Base-by-base conservation (phyloP, 2,113 vertebrate genomes). In the Labeo catla region DNA sequence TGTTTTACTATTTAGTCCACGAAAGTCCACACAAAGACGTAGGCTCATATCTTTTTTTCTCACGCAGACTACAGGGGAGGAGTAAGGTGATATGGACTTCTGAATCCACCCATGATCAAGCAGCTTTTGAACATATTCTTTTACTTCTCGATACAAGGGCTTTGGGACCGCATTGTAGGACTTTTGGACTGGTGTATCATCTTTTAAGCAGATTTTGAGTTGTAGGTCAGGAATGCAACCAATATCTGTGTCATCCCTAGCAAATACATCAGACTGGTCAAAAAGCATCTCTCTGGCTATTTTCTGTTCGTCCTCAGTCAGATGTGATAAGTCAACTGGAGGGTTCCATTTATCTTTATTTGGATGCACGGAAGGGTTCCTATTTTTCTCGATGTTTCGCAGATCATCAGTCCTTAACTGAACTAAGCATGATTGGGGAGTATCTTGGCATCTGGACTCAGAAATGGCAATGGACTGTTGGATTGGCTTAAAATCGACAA, bases 141-240 rank as follows among this genome's bases (percentile, higher is more conserved):
- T 63, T 11, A 66, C 23, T 5, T 68, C 8, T 34, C 8, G 13
- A 15, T 73, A 73, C 15, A 81, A 70, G 6, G 85, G 68, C 21
- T 82, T 81, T 49, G 66, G 52, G 28, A 87, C 49, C 1, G 45
- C 28, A 15, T 76, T 82, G 43, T 76, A 70, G 0, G 23, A 52
- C 19, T 21, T 87, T 68, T 86, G 85, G 2, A 83, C 86, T 43
- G 86, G 72, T 4, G 45, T 43, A 4, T 87, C 47, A 19, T 78
- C 81, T 4, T 8, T 70, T 10, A 87, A 57, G 10, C 34, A 9
- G 47, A 87, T 84, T 47, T 34, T 84, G 0, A 87, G 70, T 54
- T 82, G 86, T 10, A 86, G 16, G 8, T 39, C 16, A 16, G 70
- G 72, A 2, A 83, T 83, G 13, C 80, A 87, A 6, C 80, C 28